Percentiles rank a stretch among this genome's conserved stretches.
Conservation (phyloP, 1,140 invertebrate species). For the Octopus sinensis region DNA sequence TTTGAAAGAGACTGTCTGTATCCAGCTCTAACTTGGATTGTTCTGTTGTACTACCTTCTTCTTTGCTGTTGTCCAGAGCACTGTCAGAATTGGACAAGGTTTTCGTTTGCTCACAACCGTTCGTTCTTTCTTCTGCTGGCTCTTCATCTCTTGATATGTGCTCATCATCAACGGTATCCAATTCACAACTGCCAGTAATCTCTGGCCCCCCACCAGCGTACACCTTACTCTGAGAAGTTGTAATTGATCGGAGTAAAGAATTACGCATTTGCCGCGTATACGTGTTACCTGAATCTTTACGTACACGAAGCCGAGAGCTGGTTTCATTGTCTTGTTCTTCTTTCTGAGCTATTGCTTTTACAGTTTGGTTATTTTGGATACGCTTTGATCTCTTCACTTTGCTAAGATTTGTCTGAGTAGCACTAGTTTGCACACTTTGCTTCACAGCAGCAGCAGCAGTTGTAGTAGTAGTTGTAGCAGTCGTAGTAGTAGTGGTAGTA, state of each 20-base stretch:
- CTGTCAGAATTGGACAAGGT: too few species aligned
- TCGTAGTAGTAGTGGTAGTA: background rate
- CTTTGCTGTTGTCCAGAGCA: background rate
- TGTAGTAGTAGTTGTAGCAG: background rate
- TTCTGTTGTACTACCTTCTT: background rate
- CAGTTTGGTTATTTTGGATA: constrained; percentile 6
- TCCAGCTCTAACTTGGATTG: too few species aligned
- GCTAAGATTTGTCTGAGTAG: background rate
- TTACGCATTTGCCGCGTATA: constrained; percentile 18
- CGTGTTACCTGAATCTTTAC: constrained; percentile 21
- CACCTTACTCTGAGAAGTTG: constrained; percentile 10
- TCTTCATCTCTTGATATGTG: background rate
- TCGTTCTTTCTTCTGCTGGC: constrained; percentile 10
- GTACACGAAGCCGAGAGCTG: constrained; percentile 14
- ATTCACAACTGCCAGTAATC: background rate
- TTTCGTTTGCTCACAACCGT: background rate
- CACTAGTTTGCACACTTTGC: constrained; percentile 6
- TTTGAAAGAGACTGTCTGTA: too few species aligned
- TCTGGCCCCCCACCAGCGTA: constrained; percentile 4
- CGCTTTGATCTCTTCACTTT: constrained; percentile 3
- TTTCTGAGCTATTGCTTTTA: background rate
- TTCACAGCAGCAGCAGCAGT: background rate
- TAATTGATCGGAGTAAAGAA: background rate
- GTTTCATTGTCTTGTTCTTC: background rate
- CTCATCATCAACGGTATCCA: background rate